These are phyloP conservation scores for Desoria tigrina DNA, from an alignment of 2,888 invertebrate genomes.

Conservation along the genomic window DNA sequence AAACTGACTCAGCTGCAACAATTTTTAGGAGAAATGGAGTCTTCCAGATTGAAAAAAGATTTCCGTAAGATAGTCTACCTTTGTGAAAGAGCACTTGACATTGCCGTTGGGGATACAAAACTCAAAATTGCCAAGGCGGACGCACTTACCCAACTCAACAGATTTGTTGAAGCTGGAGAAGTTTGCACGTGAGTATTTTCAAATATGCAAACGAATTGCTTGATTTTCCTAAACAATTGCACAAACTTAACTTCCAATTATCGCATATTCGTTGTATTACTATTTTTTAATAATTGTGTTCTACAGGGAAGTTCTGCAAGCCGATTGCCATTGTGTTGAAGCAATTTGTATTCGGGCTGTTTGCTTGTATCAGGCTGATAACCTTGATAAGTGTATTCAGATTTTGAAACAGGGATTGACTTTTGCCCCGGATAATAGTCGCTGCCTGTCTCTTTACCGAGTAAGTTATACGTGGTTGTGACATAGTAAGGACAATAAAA, in stretches of 20 bases:
- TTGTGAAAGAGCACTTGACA: conserved; percentile 35
- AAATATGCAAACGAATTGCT: too few species aligned
- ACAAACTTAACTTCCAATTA: too few species aligned
- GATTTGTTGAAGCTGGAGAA: conserved; percentile 83
- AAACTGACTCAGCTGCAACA: conserved; percentile 68
- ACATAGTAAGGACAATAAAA: too few species aligned
- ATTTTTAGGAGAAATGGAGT: conserved; percentile 70
- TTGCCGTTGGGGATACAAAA: conserved; percentile 64
- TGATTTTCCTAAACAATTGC: too few species aligned
- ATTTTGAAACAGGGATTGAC: conserved; percentile 90
- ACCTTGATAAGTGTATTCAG: conserved; percentile 85
- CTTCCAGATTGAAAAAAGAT: conserved; percentile 73
- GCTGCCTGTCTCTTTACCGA: conserved; percentile 76
- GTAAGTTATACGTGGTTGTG: background rate
- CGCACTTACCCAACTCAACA: conserved; percentile 76
- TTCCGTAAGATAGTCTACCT: conserved; percentile 68
- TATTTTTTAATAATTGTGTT: too few species aligned
- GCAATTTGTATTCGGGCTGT: conserved; percentile 88
- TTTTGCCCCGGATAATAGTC: conserved; percentile 86
- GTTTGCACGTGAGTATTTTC: conserved; percentile 68
- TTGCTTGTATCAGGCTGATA: conserved; percentile 85
- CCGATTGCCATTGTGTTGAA: conserved; percentile 82
- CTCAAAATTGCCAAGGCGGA: conserved; percentile 84
- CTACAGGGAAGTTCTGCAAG: conserved; percentile 80
- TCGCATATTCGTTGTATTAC: too few species aligned